phyloP scores from a whole-genome alignment of 2,797 vertebrate species.

The Ceryle rudis region DNA sequence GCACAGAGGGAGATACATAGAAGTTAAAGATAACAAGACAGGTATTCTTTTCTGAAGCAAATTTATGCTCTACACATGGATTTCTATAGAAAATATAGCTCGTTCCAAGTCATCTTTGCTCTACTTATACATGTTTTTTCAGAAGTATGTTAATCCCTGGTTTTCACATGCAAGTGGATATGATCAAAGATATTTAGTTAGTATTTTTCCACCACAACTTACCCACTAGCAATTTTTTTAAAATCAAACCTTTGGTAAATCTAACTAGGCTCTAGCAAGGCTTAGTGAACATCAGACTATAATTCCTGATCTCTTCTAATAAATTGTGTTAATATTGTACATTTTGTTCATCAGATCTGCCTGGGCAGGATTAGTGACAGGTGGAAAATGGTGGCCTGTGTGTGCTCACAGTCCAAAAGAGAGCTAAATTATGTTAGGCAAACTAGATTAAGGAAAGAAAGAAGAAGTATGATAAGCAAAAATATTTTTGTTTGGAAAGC shows the following conservation, averaged over 20 bases:
- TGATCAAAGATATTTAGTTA: neutral
- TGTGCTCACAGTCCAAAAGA: neutral
- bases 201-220: neutral
- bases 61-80: fast-evolving
- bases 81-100: neutral
- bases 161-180: neutral
- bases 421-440: neutral
- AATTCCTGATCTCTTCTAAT: neutral
- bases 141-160: neutral
- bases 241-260: neutral
- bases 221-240: neutral
- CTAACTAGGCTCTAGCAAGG: neutral
- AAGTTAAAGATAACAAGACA: neutral
- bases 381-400: neutral
- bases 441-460: neutral
- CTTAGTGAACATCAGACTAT: neutral
- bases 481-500: neutral
- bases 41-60: neutral
- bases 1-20: neutral
- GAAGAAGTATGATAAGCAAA: neutral
- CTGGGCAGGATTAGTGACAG: neutral
- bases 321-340: neutral
- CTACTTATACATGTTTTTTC: neutral
- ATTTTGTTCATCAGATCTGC: neutral
- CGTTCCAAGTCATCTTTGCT: neutral